A percentile compares a stretch with the other conserved stretches of the same genome.
These are phyloP conservation scores for Setophaga coronata DNA, from an alignment of 2,113 vertebrate species.

Conservation along the genomic window DNA sequence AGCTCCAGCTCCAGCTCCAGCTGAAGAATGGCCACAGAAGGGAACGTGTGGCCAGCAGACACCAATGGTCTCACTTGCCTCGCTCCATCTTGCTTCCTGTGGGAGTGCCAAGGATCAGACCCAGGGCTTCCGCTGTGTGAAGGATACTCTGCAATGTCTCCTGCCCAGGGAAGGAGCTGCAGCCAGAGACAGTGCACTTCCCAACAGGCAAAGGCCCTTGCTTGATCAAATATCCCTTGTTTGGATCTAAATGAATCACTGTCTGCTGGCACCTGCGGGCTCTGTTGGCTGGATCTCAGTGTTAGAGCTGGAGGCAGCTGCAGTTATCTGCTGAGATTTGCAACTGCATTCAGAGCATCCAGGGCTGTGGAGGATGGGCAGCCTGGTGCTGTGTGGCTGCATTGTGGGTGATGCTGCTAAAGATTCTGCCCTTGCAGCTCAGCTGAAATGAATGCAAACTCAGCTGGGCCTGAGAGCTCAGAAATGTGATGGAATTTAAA, in stretches of 20 bases:
- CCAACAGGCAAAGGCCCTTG: neutral
- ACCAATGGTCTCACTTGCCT: neutral
- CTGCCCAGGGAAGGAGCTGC: neutral
- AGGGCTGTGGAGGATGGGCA: constrained; percentile 27
- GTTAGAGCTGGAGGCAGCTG: constrained; percentile 37
- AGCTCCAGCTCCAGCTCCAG: neutral
- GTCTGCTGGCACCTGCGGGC: constrained; percentile 52
- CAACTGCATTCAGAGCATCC: neutral
- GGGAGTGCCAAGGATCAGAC: neutral
- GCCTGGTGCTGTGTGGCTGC: neutral
- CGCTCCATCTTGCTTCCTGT: neutral
- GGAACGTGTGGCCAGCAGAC: neutral
- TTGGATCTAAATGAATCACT: constrained; percentile 52
- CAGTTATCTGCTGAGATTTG: constrained; percentile 41
- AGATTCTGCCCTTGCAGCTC: constrained; percentile 27
- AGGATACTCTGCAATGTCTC: neutral
- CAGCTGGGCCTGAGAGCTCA: neutral
- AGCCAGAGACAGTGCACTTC: neutral
- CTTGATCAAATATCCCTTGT: constrained; percentile 45
- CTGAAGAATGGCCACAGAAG: neutral
- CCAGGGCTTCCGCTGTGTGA: neutral
- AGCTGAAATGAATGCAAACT: neutral
- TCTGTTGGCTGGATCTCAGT: neutral
- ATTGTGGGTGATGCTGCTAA: constrained; percentile 43
- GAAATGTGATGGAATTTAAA: neutral